Base-by-base conservation (phyloP, 2,113 vertebrate species). In the Leucosticte australis region DNA sequence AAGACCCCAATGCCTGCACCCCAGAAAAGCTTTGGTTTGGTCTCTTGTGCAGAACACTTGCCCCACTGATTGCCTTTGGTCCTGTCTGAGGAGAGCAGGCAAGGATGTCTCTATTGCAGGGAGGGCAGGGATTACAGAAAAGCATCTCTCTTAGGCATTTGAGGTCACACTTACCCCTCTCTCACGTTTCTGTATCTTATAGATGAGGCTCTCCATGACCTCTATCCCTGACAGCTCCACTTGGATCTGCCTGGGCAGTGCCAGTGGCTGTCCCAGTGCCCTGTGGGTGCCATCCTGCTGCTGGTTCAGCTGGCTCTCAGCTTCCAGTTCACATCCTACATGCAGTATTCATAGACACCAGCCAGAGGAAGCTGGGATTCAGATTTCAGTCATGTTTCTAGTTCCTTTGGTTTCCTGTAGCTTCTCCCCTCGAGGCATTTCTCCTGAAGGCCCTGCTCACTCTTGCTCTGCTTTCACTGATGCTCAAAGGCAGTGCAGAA, bases 291-390 rank as follows among this genome's bases (percentile, higher is more conserved):
- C 68, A 53, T 2, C 47, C 28, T 65, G 75, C 23, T 35, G 81
- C 57, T 57, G 53, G 11, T 53, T 30, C 62, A 39, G 5, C 31
- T 62, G 78, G 1, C 67, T 73, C 56, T 65, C 59, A 15, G 37
- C 74, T 76, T 21, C 57, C 1, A 15, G 46, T 18, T 83, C 76
- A 42, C 57, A 46, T 74, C 67, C 46, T 20, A 4, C n/a, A 18
- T 4, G 24, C 27, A 27, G 2, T 2, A 14, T 57, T 70, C 35
- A 18, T 6, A 46, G 53, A 39, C 3, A 49, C 9, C 31, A n/a
- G 70, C 35, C 85, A 70, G 70, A 60, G 69, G 50, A 92, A 80
- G 52, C 55, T 78, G 82, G 30, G n/a, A 77, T 95, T 96, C 89
- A 74, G 63, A 91, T 89, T 83, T 82, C 83, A 91, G 50, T 88